Evolutionary conservation across 2,888 invertebrate species (phyloP).

Genomic region (Drosophila neonasuta): DNA sequence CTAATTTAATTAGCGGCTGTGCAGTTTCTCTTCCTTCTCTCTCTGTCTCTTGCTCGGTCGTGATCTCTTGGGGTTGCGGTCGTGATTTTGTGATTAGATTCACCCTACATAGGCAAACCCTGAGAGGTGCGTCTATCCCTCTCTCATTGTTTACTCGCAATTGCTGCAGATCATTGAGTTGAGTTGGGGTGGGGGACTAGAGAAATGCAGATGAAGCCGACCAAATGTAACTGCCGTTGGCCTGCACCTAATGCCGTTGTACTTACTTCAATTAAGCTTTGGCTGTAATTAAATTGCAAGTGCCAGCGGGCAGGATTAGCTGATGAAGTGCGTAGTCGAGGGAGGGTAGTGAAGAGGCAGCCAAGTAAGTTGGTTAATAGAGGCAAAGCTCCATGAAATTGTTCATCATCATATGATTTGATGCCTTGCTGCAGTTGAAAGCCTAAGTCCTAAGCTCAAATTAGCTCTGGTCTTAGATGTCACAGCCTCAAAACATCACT

Average conservation of each 20-base stretch:
- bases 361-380: conserved; percentile 38
- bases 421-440: conserved; percentile 16
- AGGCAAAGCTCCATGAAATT: conserved; percentile 64
- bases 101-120: conserved; percentile 4
- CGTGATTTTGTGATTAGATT: conserved; percentile 60
- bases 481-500: background rate
- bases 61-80: conserved; percentile 20
- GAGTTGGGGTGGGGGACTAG: background rate
- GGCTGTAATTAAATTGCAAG: conserved; percentile 66
- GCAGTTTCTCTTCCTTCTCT: conserved; percentile 14
- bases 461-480: conserved; percentile 6
- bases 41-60: background rate
- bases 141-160: conserved; percentile 12
- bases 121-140: background rate
- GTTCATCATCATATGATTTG: conserved; percentile 47
- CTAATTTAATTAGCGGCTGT: conserved; percentile 68
- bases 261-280: conserved; percentile 33
- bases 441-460: conserved; percentile 17
- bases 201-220: background rate
- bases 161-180: conserved; percentile 3
- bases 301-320: conserved; percentile 35
- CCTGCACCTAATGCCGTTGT: conserved; percentile 12
- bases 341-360: background rate
- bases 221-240: conserved; percentile 7
- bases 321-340: conserved; percentile 10